Percentiles rank a stretch among this genome's conserved stretches.
phyloP scores from a whole-genome alignment of 2,797 vertebrate genomes.

The Petrocephalus schoutedeni region DNA sequence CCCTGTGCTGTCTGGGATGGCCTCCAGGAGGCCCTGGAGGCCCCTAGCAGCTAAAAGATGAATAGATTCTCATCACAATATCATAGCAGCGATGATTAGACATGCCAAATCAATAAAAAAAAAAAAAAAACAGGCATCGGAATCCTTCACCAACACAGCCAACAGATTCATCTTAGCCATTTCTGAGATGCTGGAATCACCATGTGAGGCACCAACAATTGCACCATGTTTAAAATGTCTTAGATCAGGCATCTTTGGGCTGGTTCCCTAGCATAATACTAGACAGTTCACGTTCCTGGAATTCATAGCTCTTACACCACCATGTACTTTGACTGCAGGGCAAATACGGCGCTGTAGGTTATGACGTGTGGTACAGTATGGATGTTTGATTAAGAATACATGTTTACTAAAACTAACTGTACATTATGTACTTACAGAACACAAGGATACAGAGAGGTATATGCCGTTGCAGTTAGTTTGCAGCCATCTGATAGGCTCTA shows the following conservation, averaged over 20 bases:
- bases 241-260: background rate
- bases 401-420: too few species aligned
- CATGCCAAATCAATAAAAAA: background rate
- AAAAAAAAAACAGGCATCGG: background rate
- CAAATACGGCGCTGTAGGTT: background rate
- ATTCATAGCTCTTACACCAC: background rate
- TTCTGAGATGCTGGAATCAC: background rate
- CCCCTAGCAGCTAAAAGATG: background rate
- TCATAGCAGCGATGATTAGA: background rate
- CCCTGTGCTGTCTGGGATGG: background rate
- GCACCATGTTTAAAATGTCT: background rate
- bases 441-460: too few species aligned
- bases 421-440: too few species aligned
- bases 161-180: background rate
- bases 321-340: background rate
- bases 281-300: background rate
- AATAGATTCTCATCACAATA: background rate
- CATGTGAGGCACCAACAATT: background rate
- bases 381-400: too few species aligned
- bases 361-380: too few species aligned
- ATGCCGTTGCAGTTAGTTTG: too few species aligned
- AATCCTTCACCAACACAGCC: background rate
- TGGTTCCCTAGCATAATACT: background rate
- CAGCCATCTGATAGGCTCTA: too few species aligned
- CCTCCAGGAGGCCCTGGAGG: too few species aligned